phyloP scores from a whole-genome alignment of 2,888 invertebrate genomes.

The Pandemis corylana region DNA sequence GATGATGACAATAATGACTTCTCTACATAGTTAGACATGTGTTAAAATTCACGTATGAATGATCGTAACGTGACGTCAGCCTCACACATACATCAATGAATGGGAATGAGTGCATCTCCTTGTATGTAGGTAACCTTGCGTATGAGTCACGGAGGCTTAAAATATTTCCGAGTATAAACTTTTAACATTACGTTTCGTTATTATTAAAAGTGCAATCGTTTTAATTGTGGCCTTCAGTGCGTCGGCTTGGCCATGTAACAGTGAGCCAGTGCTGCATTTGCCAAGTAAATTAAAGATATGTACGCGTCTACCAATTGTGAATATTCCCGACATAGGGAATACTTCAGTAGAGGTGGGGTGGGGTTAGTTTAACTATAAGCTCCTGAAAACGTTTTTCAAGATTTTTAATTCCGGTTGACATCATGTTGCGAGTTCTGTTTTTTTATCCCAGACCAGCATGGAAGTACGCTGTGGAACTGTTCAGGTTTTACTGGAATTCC shows the following conservation, averaged over 20 bases:
- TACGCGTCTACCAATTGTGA: no score
- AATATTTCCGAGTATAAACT: slow-evolving; percentile 17
- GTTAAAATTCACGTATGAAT: slow-evolving; percentile 32
- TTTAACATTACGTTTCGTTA: slow-evolving; percentile 6
- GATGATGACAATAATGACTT: slow-evolving; percentile 14
- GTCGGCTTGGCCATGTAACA: neutral
- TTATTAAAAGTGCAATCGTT: neutral
- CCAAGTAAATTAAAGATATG: no score
- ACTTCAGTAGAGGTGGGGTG: no score
- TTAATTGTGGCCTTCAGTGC: neutral
- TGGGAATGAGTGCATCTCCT: slow-evolving; percentile 34
- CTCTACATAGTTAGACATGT: slow-evolving; percentile 15
- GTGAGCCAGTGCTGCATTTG: neutral
- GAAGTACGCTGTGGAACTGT: no score
- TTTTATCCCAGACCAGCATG: no score
- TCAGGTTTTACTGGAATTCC: no score
- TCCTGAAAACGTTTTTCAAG: no score
- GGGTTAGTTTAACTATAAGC: no score
- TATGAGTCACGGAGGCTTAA: slow-evolving; percentile 16
- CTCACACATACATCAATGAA: slow-evolving; percentile 22
- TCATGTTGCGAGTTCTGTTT: no score
- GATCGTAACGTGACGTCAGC: slow-evolving; percentile 10
- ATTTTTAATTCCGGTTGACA: no score
- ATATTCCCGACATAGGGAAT: no score
- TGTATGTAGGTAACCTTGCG: slow-evolving; percentile 29